Conservation (phyloP, 2,888 invertebrate species). For the Pammene aurita region DNA sequence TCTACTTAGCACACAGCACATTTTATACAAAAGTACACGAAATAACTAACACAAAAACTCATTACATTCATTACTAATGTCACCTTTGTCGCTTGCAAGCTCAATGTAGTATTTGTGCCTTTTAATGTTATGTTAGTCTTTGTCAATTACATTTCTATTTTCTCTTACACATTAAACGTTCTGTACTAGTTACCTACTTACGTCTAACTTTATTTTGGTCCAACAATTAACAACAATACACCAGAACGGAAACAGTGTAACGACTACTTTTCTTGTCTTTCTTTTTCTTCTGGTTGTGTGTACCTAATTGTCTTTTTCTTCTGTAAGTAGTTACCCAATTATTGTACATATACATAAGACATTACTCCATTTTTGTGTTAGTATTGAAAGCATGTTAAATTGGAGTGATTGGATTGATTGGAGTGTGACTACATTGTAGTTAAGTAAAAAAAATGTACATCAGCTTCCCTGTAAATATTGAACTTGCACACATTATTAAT, state of each 20-base stretch:
- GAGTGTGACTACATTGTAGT: no score
- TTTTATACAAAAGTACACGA: slow-evolving; percentile 12
- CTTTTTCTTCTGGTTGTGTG: slow-evolving; percentile 20
- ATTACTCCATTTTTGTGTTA: not conserved
- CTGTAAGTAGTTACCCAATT: not conserved
- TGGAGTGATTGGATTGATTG: no score
- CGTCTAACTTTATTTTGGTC: slow-evolving; percentile 38
- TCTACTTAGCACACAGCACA: slow-evolving; percentile 4
- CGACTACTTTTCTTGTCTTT: slow-evolving; percentile 35
- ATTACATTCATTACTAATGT: slow-evolving; percentile 29
- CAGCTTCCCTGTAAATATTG: no score
- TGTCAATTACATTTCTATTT: slow-evolving; percentile 34
- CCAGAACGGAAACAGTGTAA: slow-evolving; percentile 33
- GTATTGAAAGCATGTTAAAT: not conserved
- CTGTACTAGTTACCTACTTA: slow-evolving; percentile 38
- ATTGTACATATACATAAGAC: not conserved
- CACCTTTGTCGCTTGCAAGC: slow-evolving; percentile 24
- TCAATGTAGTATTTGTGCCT: slow-evolving; percentile 24
- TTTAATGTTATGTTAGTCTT: slow-evolving; percentile 32
- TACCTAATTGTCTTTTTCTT: slow-evolving; percentile 13
- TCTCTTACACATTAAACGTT: slow-evolving; percentile 28
- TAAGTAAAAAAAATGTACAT: not conserved
- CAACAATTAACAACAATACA: slow-evolving; percentile 38
- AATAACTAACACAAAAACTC: slow-evolving; percentile 24
- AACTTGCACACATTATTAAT: no score